These are phyloP conservation scores for Pseudotriccus pelzelni DNA, from an alignment of 2,797 vertebrate species.

Conservation along the genomic window DNA sequence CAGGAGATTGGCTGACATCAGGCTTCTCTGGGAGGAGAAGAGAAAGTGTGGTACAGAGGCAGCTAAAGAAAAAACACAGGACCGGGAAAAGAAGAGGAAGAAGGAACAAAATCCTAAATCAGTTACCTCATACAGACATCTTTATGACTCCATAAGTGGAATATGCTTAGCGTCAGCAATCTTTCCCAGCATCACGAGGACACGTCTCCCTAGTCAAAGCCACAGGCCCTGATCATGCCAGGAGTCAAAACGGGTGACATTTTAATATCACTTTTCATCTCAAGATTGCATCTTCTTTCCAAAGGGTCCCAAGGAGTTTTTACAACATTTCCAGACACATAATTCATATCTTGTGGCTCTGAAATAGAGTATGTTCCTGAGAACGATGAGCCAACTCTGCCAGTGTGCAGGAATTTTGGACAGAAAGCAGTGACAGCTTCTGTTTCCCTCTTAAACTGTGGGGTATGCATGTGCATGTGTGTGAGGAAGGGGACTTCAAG, in stretches of 20 bases:
- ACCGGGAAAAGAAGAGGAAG: not conserved
- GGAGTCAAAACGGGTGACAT: not conserved
- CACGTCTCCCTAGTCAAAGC: not conserved
- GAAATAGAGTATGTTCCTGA: not conserved
- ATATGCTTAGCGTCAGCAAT: conserved; percentile 42
- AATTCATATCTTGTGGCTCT: not conserved
- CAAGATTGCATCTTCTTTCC: conserved; percentile 27
- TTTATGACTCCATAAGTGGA: conserved; percentile 59
- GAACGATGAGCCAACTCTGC: not conserved
- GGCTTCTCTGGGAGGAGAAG: not conserved
- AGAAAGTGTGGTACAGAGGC: not conserved
- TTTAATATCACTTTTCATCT: conserved; percentile 52
- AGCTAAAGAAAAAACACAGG: conserved; percentile 15
- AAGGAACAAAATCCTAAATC: conserved; percentile 47
- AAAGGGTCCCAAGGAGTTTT: conserved; percentile 22
- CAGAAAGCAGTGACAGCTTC: not conserved
- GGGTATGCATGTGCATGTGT: not conserved
- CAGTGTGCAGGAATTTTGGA: not conserved
- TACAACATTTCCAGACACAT: conserved; percentile 5
- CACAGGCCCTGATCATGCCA: not conserved
- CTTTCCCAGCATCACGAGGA: not conserved
- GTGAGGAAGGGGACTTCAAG: not conserved
- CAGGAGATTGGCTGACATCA: not conserved
- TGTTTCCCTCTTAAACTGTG: not conserved
- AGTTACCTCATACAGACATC: conserved; percentile 13